Conservation (phyloP, 2,797 vertebrate species). For the Chloroceryle inda region DNA sequence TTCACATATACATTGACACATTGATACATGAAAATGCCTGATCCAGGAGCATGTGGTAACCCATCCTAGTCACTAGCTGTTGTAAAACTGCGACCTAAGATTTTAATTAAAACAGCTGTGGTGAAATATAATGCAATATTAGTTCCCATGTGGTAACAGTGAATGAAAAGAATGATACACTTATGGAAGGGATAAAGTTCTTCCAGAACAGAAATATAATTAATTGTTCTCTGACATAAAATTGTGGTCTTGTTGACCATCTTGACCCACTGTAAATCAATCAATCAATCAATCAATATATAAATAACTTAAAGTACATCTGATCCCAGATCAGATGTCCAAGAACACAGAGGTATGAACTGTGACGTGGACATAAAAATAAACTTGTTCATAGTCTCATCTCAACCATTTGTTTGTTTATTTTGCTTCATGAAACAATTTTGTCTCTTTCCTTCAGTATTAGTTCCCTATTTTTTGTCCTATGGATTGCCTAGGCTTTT, state of each 20-base stretch:
- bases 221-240: neutral
- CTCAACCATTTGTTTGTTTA: neutral
- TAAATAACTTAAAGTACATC: neutral
- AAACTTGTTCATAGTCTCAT: neutral
- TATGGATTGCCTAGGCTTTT: neutral
- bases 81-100: neutral
- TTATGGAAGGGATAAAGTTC: neutral
- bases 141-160: neutral
- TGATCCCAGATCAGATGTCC: neutral
- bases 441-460: neutral
- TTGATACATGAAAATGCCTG: neutral
- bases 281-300: too few relatives aligned
- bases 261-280: neutral
- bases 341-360: neutral
- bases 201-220: neutral
- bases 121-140: neutral
- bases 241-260: neutral
- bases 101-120: neutral
- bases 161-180: neutral
- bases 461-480: neutral
- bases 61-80: neutral
- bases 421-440: neutral
- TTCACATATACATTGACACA: neutral
- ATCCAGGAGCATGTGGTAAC: neutral
- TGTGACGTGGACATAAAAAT: accelerated